phyloP scores from a whole-genome alignment of 1,140 invertebrate species.

The Chironomus striatipennis region DNA sequence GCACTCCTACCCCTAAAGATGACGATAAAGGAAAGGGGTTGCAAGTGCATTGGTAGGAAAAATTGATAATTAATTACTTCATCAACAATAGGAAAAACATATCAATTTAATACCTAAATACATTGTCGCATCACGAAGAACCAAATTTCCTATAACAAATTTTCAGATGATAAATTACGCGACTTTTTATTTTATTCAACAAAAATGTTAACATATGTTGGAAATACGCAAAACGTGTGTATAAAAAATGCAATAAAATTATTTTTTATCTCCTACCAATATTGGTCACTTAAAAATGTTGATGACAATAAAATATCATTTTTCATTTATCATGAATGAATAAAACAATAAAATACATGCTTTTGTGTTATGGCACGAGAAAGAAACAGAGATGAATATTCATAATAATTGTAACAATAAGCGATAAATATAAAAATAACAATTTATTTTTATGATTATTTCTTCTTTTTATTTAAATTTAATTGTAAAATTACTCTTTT shows the following conservation, averaged over 20 bases:
- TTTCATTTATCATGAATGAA: conserved; percentile 2
- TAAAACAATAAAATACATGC: too few relatives aligned
- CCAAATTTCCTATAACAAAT: neutral
- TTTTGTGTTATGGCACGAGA: neutral
- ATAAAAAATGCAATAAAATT: neutral
- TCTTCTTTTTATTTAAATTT: conserved; percentile 8
- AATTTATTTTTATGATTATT: conserved; percentile 9
- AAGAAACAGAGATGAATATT: neutral
- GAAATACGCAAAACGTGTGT: neutral
- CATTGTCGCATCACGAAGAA: neutral
- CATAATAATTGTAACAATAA: neutral
- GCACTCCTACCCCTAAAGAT: neutral
- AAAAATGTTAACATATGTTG: neutral
- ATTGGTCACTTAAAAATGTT: neutral
- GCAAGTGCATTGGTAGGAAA: neutral
- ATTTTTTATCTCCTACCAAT: neutral
- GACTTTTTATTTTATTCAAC: neutral
- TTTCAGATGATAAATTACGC: neutral
- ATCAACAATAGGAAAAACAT: neutral
- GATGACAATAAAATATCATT: neutral
- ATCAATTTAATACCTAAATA: conserved; percentile 10
- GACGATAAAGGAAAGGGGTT: neutral
- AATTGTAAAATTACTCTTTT: neutral
- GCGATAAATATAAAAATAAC: neutral
- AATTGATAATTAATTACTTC: conserved; percentile 20